Evolutionary conservation across 1,140 invertebrate genomes (phyloP).

Genomic region (Leptinotarsa lineolata): DNA sequence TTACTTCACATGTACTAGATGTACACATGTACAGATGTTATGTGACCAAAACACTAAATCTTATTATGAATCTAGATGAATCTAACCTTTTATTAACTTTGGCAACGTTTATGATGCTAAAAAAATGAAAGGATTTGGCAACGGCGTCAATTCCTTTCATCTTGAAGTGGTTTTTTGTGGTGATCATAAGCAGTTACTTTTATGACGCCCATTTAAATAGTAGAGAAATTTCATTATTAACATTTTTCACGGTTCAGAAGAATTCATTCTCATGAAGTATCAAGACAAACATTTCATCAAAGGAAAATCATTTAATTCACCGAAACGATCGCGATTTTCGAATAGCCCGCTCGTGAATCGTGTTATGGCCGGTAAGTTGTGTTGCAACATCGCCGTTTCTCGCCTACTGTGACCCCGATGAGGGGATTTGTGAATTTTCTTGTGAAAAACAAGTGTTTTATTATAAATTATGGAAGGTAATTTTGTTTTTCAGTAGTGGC

Average conservation of each 20-base stretch:
- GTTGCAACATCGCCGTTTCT: conserved; percentile 46
- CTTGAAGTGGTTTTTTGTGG: background rate
- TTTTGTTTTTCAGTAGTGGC: conserved; percentile 36
- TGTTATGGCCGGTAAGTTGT: conserved; percentile 56
- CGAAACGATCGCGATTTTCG: conserved; percentile 50
- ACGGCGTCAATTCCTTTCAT: background rate
- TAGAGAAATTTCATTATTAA: background rate
- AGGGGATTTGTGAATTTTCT: conserved; percentile 49
- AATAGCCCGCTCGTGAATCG: conserved; percentile 49
- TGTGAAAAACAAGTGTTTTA: conserved; percentile 43
- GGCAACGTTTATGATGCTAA: background rate
- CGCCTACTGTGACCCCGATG: conserved; percentile 53
- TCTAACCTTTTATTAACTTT: background rate
- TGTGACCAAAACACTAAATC: too few species aligned
- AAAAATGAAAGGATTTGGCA: background rate
- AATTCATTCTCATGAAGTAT: conserved; percentile 40
- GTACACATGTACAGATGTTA: too few species aligned
- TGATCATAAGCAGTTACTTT: background rate
- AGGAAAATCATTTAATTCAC: conserved; percentile 35
- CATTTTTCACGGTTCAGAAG: background rate
- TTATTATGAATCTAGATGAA: too few species aligned
- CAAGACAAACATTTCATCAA: conserved; percentile 39
- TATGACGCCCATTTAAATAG: conserved; percentile 7
- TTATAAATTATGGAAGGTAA: conserved; percentile 55
- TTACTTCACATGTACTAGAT: too few species aligned